Evolutionary conservation across 2,797 vertebrate species (phyloP).

Genomic region (Pteropus rufus): DNA sequence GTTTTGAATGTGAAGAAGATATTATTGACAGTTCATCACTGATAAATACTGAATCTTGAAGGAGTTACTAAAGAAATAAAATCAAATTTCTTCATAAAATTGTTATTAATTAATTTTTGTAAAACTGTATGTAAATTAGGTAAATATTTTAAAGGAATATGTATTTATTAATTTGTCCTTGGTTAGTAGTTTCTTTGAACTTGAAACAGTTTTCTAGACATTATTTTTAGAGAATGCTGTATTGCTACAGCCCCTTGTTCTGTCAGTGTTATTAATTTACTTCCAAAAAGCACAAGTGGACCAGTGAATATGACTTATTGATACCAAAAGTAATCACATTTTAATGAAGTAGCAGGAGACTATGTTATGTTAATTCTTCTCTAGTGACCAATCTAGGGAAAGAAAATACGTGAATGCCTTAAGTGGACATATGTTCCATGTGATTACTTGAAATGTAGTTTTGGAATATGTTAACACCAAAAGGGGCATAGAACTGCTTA

Average conservation of each 20-base stretch:
- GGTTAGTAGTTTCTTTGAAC: neutral
- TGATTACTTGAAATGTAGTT: neutral
- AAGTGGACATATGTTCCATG: neutral
- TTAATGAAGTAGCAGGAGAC: slow-evolving; percentile 51
- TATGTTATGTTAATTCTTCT: slow-evolving; percentile 48
- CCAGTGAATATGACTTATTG: slow-evolving; percentile 32
- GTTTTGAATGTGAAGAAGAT: neutral
- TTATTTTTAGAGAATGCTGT: neutral
- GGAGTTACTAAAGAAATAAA: neutral
- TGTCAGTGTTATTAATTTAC: slow-evolving; percentile 43
- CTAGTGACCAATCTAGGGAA: slow-evolving; percentile 11
- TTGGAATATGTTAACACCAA: neutral
- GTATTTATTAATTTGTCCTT: neutral
- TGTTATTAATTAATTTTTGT: neutral
- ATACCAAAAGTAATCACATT: slow-evolving; percentile 49
- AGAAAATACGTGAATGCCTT: neutral
- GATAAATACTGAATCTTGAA: neutral
- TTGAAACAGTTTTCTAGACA: neutral
- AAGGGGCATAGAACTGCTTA: neutral
- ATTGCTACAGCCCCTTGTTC: neutral
- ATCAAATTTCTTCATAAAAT: neutral
- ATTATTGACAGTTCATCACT: neutral
- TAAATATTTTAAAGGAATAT: neutral
- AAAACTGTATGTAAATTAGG: neutral
- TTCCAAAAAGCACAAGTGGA: neutral